Base-by-base conservation (phyloP, 2,797 vertebrate genomes). In the Syngnathus rostellatus region DNA sequence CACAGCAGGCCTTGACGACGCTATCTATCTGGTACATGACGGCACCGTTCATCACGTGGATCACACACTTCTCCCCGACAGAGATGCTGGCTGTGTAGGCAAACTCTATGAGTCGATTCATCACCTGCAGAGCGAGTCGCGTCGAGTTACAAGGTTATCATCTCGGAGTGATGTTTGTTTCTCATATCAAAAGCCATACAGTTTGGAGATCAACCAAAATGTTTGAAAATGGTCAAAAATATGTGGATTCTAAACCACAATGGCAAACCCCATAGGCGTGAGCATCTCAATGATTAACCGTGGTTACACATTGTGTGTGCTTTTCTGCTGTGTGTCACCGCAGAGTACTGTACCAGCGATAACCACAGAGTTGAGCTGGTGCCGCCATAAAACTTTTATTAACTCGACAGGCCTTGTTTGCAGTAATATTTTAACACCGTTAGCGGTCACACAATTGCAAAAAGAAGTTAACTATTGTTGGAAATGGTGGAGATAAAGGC, bases 11-110 rank as follows among this genome's bases (percentile, higher is more conserved):
- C 16, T 93, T 93, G 11, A 98, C 95, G 48, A 98, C 96, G 1
- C 95, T 94, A 90, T 98, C 96, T 4, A 98, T 96, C 89, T 98
- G 96, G 86, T 98, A 98, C 95, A 98, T 97, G 83, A 97, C 94
- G 0, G 96, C 96, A 0, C 95, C 96, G 1, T 95, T 97, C 94
- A 98, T 94, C 73, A 98, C 93, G 0, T 94, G 94, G 69, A 98
- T 92, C 71, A 98, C 96, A 0, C 96, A 98, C 79, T 94, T 94
- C 87, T 98, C 96, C 0, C 96, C 96, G 41, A 98, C 93, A 0
- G 94, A 94, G 83, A 98, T 94, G 83, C 94, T 94, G n/a, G 96
- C 94, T 0, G 96, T 97, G 89, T 97, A 98, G 63, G 96, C 94
- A 9, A 97, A 97, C 83, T 98, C 96, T 0, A 98, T 92, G 72